Evolutionary conservation across 2,113 vertebrate species (phyloP).

Genomic region (Sapajus apella): DNA sequence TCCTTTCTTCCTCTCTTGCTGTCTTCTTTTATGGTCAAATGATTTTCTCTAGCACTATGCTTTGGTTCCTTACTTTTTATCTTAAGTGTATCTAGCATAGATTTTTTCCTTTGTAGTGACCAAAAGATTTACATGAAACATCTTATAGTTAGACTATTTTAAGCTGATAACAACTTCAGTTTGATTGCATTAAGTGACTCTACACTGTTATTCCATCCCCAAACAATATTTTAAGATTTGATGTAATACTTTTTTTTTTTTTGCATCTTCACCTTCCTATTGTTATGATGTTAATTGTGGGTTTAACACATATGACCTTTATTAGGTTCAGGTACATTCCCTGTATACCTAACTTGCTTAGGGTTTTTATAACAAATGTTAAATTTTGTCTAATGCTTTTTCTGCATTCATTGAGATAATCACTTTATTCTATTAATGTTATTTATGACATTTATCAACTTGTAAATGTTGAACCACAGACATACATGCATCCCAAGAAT

Average conservation of each 20-base stretch:
- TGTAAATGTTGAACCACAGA: too few species aligned
- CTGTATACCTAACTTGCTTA: too few species aligned
- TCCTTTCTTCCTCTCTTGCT: background rate
- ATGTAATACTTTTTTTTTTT: background rate
- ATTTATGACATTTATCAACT: too few species aligned
- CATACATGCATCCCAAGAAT: too few species aligned
- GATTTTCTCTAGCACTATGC: background rate
- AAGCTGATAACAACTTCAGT: background rate
- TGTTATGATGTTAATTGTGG: too few species aligned
- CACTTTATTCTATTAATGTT: too few species aligned
- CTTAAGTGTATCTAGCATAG: background rate
- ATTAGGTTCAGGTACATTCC: too few species aligned
- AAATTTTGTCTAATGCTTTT: too few species aligned
- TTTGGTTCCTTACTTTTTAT: background rate
- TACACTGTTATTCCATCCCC: background rate
- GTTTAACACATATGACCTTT: too few species aligned
- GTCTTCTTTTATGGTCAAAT: background rate
- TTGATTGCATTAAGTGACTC: background rate
- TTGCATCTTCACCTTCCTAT: too few species aligned
- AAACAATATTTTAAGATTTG: background rate
- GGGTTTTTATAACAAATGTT: too few species aligned
- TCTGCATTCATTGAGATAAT: too few species aligned
- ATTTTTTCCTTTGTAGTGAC: background rate
- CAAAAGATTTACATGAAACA: background rate
- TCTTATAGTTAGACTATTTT: background rate